Percentiles rank a stretch among this genome's conserved stretches.
phyloP scores from a whole-genome alignment of 2,113 vertebrate species.

The Mustela nigripes region DNA sequence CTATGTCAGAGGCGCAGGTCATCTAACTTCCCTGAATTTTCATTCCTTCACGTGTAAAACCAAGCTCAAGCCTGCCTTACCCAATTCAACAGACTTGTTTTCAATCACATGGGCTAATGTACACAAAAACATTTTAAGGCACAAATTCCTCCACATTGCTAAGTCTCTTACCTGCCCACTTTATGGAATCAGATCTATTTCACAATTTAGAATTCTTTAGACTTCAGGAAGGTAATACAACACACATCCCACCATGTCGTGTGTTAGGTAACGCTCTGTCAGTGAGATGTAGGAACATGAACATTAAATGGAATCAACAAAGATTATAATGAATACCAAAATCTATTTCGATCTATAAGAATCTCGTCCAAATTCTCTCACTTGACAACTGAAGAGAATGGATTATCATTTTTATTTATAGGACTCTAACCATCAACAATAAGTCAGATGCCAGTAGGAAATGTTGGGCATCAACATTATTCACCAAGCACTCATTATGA shows the following conservation, averaged over 20 bases:
- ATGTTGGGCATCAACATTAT: not conserved
- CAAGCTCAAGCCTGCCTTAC: not conserved
- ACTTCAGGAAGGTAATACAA: not conserved
- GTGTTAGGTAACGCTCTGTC: not conserved
- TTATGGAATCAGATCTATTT: not conserved
- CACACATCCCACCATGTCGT: not conserved
- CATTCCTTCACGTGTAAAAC: not conserved
- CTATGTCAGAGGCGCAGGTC: not conserved
- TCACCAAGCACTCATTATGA: not conserved
- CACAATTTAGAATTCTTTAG: conserved; percentile 11
- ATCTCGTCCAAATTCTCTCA: not conserved
- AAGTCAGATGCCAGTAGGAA: conserved; percentile 12
- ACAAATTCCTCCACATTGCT: not conserved
- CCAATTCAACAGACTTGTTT: not conserved
- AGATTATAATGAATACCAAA: not conserved
- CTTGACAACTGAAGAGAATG: not conserved
- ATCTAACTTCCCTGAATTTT: not conserved
- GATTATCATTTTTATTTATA: not conserved
- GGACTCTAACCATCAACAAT: not conserved
- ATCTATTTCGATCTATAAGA: not conserved
- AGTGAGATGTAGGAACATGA: not conserved
- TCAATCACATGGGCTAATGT: not conserved
- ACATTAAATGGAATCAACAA: not conserved
- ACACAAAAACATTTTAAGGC: not conserved
- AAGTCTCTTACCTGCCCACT: not conserved